Percentiles rank a stretch among this genome's conserved stretches.
Evolutionary conservation across 2,797 vertebrate genomes (phyloP).

Genomic region (Artibeus lituratus): DNA sequence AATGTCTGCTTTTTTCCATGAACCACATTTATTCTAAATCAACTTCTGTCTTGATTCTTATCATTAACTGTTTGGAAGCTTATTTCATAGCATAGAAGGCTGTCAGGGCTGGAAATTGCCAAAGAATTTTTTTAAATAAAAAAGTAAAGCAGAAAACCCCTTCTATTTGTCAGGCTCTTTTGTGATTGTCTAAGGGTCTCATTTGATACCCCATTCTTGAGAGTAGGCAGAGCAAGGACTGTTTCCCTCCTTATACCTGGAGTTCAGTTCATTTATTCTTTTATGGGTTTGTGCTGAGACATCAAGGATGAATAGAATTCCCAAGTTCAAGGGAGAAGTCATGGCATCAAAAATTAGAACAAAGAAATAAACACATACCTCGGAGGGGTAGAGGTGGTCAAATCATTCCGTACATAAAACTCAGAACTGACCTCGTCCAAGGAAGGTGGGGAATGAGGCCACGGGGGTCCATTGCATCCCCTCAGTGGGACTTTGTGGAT

Average conservation of each 20-base stretch:
- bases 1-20: background rate
- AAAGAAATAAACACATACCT: background rate
- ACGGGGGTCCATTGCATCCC: background rate
- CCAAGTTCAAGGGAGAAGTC: background rate
- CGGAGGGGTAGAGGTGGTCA: background rate
- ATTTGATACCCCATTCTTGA: background rate
- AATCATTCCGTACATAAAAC: too few species aligned
- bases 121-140: background rate
- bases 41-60: slow-evolving; percentile 46
- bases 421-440: background rate
- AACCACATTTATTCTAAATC: slow-evolving; percentile 1
- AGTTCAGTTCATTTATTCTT: background rate
- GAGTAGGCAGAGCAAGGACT: background rate
- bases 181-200: background rate
- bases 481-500: background rate
- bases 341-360: background rate
- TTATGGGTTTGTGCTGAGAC: background rate
- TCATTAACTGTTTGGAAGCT: background rate
- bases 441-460: too few species aligned
- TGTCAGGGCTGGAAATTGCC: background rate
- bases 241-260: background rate
- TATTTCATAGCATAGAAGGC: background rate
- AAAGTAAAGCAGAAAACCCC: background rate
- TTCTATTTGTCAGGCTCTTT: background rate
- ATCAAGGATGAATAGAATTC: background rate